A percentile compares a stretch with the other conserved stretches of the same genome.
Evolutionary conservation across 37 sponge, comb jelly and placozoan genomes (phyloP).

Genomic region (Halisarca cf. caerulea): DNA sequence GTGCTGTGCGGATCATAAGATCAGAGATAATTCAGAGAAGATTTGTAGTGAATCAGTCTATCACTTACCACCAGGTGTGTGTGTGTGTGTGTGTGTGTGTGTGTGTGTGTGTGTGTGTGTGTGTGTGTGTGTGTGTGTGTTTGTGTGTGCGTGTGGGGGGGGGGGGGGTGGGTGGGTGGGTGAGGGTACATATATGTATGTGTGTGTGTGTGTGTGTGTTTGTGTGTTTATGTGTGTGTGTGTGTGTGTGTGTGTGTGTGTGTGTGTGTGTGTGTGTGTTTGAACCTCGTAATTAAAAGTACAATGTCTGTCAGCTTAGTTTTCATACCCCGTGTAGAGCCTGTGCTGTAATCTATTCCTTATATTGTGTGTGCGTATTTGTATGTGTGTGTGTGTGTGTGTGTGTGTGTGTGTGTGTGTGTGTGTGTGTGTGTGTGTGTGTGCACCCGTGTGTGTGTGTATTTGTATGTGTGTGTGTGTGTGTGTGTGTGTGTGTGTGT

Average conservation of each 20-base stretch:
- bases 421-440: conserved; percentile 16
- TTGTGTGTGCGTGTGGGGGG: neutral
- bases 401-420: conserved; percentile 5
- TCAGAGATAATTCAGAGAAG: neutral
- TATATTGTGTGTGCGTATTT: too few species aligned
- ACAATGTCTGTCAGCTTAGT: too few species aligned
- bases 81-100: conserved; percentile 3
- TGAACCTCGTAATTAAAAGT: too few species aligned
- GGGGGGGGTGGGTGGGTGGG: neutral
- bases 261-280: neutral
- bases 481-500: neutral
- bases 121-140: conserved; percentile 20
- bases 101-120: conserved; percentile 25
- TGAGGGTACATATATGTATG: neutral
- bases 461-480: neutral
- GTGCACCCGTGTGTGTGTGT: neutral
- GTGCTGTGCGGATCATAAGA: too few species aligned
- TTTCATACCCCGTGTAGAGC: too few species aligned
- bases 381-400: neutral
- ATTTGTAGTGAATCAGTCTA: neutral
- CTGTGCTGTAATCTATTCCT: too few species aligned
- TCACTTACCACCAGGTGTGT: neutral
- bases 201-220: neutral
- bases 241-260: neutral
- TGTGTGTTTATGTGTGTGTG: neutral